Evolutionary conservation across 2,888 invertebrate species (phyloP), one percentile per base, ranked within the genome.

Genomic region (Latrodectus elegans): DNA sequence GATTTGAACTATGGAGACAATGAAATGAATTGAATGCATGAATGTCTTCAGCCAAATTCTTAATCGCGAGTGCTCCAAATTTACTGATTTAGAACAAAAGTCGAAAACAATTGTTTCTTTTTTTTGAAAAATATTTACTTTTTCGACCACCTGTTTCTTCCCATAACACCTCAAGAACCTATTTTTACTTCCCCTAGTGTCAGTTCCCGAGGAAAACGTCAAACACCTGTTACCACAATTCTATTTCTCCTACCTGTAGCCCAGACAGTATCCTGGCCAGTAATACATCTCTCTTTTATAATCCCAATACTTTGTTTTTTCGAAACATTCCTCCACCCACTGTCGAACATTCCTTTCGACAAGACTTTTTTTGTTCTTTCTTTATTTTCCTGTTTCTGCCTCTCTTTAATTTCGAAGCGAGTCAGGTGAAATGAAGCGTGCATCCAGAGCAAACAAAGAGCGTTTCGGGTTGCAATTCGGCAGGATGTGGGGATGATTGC

Each of bases 401-500:
- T 3, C 49, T 72, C 17, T 9, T 17, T 72, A 51, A 10, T 72
- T 22, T 53, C 51, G 4, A 9, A 51, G 17, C 17, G 51, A 74
- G 15, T 55, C 74, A 53, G 55, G 49, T 49, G 55, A 65, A 75
- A 75, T 75, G 64, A 75, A 65, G 64, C 75, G 64, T 64, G 17
- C 38, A 26, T 38, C 14, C 38, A 75, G 55, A 49, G 75, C 75
- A 75, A 75, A 75, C 75, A 75, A 75, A 75, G 38, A 64, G 38
- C 49, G 22, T 64, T 55, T 75, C 64, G 38, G 64, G 49, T 78
- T 78, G 68, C 78, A 67, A 22, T 78, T 53, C 12, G 70, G 68
- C 78, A 70, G 70, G 78, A 70, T 78, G 78, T 78, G 14, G 70
- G 70, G 78, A 70, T 70, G 70, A 78, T 70, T 78, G 70, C 70